phyloP scores from a whole-genome alignment of 2,797 vertebrate genomes.

The Etheostoma perlongum region DNA sequence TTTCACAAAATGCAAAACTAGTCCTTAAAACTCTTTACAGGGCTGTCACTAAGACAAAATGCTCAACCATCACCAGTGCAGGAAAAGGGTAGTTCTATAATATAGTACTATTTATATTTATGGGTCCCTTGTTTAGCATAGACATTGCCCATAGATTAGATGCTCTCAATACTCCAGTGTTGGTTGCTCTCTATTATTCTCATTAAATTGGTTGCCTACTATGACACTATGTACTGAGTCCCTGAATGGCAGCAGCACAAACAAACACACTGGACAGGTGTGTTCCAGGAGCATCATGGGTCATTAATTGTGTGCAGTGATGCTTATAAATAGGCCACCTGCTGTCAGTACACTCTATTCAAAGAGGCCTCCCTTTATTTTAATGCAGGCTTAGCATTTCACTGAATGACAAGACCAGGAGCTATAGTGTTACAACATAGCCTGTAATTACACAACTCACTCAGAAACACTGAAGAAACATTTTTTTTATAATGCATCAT shows the following conservation, averaged over 20 bases:
- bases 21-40: neutral
- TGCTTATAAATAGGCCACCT: conserved; percentile 73
- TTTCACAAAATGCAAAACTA: neutral
- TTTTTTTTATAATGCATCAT: neutral
- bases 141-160: neutral
- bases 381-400: conserved; percentile 44
- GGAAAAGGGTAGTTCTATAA: neutral
- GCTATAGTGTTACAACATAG: neutral
- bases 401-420: conserved; percentile 26
- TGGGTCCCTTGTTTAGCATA: neutral
- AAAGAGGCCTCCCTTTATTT: conserved; percentile 56
- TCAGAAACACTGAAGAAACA: neutral
- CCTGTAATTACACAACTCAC: conserved; percentile 2
- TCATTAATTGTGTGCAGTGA: conserved; percentile 51
- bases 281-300: conserved; percentile 53
- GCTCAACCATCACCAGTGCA: neutral
- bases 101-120: neutral
- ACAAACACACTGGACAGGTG: conserved; percentile 47
- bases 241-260: conserved; percentile 33
- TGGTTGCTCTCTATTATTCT: conserved; percentile 10
- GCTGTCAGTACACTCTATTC: conserved; percentile 56
- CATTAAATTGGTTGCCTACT: neutral
- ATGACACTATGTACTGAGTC: conserved; percentile 6
- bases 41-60: no score
- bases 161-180: neutral